These are phyloP conservation scores for Peromyscus californicus DNA, from an alignment of 2,113 vertebrate genomes.

Conservation along the genomic window DNA sequence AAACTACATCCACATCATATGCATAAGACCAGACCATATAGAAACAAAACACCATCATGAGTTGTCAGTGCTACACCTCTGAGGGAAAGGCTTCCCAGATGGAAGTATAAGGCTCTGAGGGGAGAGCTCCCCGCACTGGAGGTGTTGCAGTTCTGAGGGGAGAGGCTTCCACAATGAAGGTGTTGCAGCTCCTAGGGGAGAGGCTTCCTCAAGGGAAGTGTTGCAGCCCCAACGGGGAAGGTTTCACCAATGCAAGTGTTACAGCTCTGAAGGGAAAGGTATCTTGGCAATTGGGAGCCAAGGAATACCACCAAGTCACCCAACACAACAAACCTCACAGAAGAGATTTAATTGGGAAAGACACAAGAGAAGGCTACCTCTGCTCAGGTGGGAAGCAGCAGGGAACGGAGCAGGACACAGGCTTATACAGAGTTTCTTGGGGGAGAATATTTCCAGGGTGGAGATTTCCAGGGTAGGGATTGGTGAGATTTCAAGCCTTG, in stretches of 20 bases:
- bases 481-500: background rate
- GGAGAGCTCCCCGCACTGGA: no score
- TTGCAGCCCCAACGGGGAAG: background rate
- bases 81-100: background rate
- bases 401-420: background rate
- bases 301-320: background rate
- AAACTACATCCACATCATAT: constrained; percentile 44
- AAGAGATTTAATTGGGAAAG: background rate
- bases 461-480: background rate
- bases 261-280: background rate
- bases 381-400: background rate
- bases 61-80: background rate
- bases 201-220: background rate
- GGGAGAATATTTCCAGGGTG: background rate
- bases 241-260: background rate
- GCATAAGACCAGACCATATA: background rate
- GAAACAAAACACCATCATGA: background rate
- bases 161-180: no score
- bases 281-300: background rate
- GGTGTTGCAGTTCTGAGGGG: no score
- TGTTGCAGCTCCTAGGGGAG: no score
- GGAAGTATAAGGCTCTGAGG: no score
- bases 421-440: background rate
- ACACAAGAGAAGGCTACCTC: background rate
- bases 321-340: background rate